Evolutionary conservation across 2,797 vertebrate genomes (phyloP).

Genomic region (Dicrostonyx torquatus): DNA sequence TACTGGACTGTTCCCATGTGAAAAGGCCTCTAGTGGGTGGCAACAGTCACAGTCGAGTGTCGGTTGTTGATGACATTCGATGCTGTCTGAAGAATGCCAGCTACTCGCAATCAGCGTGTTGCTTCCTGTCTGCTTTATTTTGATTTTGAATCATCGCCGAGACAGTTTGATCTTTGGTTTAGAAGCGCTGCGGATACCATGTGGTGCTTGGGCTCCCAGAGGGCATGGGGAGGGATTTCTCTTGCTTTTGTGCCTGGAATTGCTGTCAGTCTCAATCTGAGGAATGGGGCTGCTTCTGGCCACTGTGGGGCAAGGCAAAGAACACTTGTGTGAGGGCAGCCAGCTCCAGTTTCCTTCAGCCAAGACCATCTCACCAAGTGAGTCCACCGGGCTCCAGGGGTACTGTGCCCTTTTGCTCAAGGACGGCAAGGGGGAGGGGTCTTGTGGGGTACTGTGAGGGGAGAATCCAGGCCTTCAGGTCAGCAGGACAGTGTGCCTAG

Average conservation of each 20-base stretch:
- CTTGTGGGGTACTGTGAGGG: neutral
- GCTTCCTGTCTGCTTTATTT: slow-evolving; percentile 78
- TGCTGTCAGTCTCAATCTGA: neutral
- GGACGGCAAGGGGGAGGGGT: neutral
- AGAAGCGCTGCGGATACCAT: slow-evolving; percentile 15
- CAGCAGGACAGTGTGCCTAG: neutral
- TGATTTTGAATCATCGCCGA: slow-evolving; percentile 61
- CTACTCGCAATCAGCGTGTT: slow-evolving; percentile 47
- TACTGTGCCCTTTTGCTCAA: neutral
- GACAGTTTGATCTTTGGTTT: slow-evolving; percentile 49
- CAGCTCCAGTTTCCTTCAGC: neutral
- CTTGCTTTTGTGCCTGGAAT: slow-evolving; percentile 20
- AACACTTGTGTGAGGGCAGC: neutral
- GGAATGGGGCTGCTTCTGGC: neutral
- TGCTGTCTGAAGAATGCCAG: slow-evolving; percentile 61
- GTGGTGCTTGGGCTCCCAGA: neutral
- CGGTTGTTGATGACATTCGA: slow-evolving; percentile 66
- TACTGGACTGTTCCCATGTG: neutral
- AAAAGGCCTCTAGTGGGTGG: neutral
- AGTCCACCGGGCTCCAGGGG: neutral
- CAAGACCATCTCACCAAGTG: neutral
- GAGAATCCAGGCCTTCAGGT: neutral
- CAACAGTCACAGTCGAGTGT: slow-evolving; percentile 37
- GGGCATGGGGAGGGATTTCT: neutral
- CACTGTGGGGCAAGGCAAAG: neutral